These are phyloP conservation scores for Pomacea maculata DNA, from an alignment of 1,140 invertebrate species.

Conservation along the genomic window DNA sequence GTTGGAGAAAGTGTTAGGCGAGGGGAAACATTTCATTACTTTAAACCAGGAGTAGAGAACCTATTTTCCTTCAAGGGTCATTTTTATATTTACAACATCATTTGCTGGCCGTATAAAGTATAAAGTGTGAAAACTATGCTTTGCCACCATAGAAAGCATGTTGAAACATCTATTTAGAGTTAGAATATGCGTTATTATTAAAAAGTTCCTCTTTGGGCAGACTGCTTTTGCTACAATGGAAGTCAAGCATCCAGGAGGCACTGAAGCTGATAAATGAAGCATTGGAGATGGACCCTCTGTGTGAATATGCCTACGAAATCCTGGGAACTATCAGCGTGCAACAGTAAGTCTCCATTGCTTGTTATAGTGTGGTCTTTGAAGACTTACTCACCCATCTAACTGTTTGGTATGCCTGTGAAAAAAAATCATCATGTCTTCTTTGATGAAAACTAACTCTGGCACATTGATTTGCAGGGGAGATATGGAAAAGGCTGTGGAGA, in stretches of 20 bases:
- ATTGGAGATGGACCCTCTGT: slow-evolving; percentile 87
- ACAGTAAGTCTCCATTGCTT: slow-evolving; percentile 71
- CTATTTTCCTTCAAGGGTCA: too few relatives aligned
- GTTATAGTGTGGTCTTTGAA: too few relatives aligned
- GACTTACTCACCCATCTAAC: too few relatives aligned
- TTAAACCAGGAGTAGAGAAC: too few relatives aligned
- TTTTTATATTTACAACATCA: too few relatives aligned
- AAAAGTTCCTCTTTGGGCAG: slow-evolving; percentile 51
- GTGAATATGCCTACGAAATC: slow-evolving; percentile 94
- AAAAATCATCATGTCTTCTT: neutral
- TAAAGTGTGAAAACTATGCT: too few relatives aligned
- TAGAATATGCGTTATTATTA: too few relatives aligned
- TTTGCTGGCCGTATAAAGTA: too few relatives aligned
- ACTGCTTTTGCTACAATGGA: slow-evolving; percentile 83
- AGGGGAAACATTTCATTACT: too few relatives aligned
- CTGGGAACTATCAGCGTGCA: slow-evolving; percentile 93
- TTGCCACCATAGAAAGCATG: too few relatives aligned
- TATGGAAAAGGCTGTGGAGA: slow-evolving; percentile 80
- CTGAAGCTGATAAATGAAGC: slow-evolving; percentile 82
- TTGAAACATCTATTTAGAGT: neutral
- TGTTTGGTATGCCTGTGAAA: too few relatives aligned
- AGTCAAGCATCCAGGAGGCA: slow-evolving; percentile 80
- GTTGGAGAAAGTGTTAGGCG: too few relatives aligned
- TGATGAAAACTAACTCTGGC: neutral
- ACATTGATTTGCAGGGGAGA: slow-evolving; percentile 75